Conservation (phyloP, 2,113 vertebrate species). For the Struthidea cinerea region DNA sequence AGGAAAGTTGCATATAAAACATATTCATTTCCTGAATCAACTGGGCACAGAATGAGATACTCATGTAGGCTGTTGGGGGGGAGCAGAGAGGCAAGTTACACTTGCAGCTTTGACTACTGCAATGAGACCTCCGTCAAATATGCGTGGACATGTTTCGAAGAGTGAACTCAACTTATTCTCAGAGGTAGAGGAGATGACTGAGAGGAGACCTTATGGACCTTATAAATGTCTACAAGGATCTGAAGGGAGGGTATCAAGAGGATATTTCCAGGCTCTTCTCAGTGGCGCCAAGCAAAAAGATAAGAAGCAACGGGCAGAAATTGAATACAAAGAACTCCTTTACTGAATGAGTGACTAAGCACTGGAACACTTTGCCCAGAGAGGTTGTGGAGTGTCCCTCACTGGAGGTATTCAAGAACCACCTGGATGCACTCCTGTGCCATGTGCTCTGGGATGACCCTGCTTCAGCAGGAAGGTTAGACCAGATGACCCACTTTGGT, state of each 20-base stretch:
- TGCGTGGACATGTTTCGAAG: not conserved
- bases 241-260: not conserved
- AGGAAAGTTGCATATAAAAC: not conserved
- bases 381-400: not conserved
- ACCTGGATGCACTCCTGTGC: not conserved
- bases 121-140: not conserved
- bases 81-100: not conserved
- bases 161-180: not conserved
- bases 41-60: not conserved
- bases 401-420: not conserved
- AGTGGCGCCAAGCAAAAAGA: not conserved
- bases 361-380: not conserved
- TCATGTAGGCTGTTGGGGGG: not conserved
- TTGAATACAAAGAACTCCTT: not conserved
- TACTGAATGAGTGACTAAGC: too few relatives aligned
- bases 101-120: not conserved
- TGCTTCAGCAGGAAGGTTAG: not conserved
- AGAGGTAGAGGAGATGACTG: not conserved
- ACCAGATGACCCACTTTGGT: not conserved
- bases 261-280: not conserved
- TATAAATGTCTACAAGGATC: too few relatives aligned
- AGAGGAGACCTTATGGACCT: not conserved
- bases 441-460: not conserved
- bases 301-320: not conserved
- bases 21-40: not conserved